These are phyloP conservation scores for Antedon mediterranea DNA, from an alignment of 53 echinoderm and acorn worm species.

Conservation along the genomic window DNA sequence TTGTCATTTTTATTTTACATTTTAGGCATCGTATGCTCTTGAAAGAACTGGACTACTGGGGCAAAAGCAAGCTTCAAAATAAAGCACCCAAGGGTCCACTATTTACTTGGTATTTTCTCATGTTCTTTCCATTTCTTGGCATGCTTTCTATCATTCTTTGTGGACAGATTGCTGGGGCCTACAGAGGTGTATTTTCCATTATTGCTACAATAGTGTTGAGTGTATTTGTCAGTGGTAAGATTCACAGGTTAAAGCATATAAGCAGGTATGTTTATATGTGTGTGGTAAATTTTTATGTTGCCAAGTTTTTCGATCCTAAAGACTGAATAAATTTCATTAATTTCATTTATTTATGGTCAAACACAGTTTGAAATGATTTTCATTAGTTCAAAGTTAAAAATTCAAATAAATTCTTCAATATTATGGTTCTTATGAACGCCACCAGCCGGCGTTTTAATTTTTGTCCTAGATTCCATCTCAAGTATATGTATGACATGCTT, in stretches of 20 bases:
- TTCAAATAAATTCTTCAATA: too few species aligned
- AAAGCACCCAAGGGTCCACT: slow-evolving; percentile 66
- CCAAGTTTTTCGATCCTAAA: too few species aligned
- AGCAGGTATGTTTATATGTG: slow-evolving; percentile 60
- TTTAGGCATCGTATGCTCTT: slow-evolving; percentile 49
- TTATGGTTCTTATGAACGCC: too few species aligned
- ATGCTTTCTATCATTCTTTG: slow-evolving; percentile 31
- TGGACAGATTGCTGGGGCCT: slow-evolving; percentile 9
- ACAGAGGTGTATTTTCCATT: slow-evolving; percentile 29
- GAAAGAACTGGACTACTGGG: slow-evolving; percentile 54
- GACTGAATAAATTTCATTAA: too few species aligned
- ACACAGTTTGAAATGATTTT: too few species aligned
- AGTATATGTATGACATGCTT: too few species aligned
- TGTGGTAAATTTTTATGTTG: too few species aligned
- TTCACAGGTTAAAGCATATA: slow-evolving; percentile 58
- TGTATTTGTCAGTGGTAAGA: slow-evolving; percentile 31
- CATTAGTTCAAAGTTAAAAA: too few species aligned
- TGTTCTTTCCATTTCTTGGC: slow-evolving; percentile 42
- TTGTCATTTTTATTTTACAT: neutral
- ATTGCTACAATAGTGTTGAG: slow-evolving; percentile 21
- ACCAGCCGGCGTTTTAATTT: too few species aligned
- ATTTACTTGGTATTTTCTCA: slow-evolving; percentile 69
- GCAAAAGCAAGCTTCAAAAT: slow-evolving; percentile 21
- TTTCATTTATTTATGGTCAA: too few species aligned
- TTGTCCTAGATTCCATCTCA: too few species aligned